These are phyloP conservation scores for Lobophora halterata DNA, from an alignment of 2,888 invertebrate genomes.

Conservation along the genomic window DNA sequence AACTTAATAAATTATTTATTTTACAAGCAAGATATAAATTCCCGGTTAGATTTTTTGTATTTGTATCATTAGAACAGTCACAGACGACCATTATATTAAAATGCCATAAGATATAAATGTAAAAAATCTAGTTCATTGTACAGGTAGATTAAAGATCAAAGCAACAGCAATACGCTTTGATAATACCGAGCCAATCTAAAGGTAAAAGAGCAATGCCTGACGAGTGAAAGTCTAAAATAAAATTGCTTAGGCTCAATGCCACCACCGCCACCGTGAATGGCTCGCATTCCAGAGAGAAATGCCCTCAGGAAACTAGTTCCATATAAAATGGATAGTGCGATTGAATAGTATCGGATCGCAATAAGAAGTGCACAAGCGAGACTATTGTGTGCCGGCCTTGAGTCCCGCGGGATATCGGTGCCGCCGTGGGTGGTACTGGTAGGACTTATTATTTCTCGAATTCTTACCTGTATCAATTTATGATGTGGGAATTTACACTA, in stretches of 20 bases:
- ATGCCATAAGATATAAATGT: too few species aligned
- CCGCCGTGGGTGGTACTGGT: constrained; percentile 57
- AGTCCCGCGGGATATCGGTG: constrained; percentile 49
- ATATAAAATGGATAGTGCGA: constrained; percentile 71
- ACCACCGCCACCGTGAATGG: constrained; percentile 53
- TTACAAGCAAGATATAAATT: too few species aligned
- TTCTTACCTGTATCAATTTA: constrained; percentile 18
- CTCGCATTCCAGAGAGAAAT: constrained; percentile 46
- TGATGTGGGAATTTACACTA: constrained; percentile 12
- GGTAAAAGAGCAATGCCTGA: constrained; percentile 24
- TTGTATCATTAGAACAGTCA: too few species aligned
- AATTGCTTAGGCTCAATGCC: constrained; percentile 46
- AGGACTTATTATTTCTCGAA: constrained; percentile 25
- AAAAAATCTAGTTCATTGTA: too few species aligned
- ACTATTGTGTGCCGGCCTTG: constrained; percentile 70
- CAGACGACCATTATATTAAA: too few species aligned
- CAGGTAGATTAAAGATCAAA: constrained; percentile 8
- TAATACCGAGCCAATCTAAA: constrained; percentile 25
- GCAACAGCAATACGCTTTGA: constrained; percentile 22
- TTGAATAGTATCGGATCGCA: constrained; percentile 71
- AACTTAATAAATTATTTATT: too few species aligned
- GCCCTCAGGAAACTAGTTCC: constrained; percentile 71
- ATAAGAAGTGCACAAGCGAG: constrained; percentile 62
- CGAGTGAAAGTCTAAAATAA: constrained; percentile 42
- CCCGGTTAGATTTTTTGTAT: too few species aligned